These are phyloP conservation scores for Calephelis nemesis DNA, from an alignment of 1,140 invertebrate genomes.

Conservation along the genomic window DNA sequence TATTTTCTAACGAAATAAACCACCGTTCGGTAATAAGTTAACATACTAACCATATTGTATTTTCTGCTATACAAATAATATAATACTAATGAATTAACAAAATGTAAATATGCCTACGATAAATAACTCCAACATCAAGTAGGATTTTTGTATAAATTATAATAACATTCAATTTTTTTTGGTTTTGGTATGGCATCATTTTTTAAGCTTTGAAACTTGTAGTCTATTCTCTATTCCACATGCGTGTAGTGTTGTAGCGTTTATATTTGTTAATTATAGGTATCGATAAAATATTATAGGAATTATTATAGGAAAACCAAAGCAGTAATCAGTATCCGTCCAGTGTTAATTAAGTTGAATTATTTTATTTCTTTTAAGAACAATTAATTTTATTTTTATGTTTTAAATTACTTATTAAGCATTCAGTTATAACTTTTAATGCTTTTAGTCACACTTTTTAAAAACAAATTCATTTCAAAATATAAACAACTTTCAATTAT, in stretches of 20 bases:
- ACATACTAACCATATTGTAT: conserved; percentile 11
- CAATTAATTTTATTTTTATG: conserved; percentile 18
- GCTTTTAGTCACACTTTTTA: background rate
- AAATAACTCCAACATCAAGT: too few relatives aligned
- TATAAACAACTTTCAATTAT: background rate
- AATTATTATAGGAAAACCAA: conserved; percentile 52
- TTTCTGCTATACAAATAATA: background rate
- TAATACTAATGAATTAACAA: background rate
- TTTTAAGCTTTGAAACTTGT: background rate
- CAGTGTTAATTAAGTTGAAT: conserved; percentile 66
- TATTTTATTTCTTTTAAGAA: conserved; percentile 26
- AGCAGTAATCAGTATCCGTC: conserved; percentile 77
- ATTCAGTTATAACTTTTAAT: conserved; percentile 9
- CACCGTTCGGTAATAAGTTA: conserved; percentile 27
- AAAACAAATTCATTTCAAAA: too few relatives aligned
- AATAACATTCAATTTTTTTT: background rate
- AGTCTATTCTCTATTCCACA: too few relatives aligned
- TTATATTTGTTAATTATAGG: background rate
- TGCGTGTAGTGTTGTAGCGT: background rate
- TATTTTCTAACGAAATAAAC: conserved; percentile 29
- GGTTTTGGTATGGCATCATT: background rate
- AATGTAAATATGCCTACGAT: background rate
- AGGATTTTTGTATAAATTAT: background rate
- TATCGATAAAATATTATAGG: background rate
- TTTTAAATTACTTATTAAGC: background rate